Evolutionary conservation across 92 coral and sea anemone species (phyloP), one percentile per base, ranked within the genome.

Genomic region (Porites rus): DNA sequence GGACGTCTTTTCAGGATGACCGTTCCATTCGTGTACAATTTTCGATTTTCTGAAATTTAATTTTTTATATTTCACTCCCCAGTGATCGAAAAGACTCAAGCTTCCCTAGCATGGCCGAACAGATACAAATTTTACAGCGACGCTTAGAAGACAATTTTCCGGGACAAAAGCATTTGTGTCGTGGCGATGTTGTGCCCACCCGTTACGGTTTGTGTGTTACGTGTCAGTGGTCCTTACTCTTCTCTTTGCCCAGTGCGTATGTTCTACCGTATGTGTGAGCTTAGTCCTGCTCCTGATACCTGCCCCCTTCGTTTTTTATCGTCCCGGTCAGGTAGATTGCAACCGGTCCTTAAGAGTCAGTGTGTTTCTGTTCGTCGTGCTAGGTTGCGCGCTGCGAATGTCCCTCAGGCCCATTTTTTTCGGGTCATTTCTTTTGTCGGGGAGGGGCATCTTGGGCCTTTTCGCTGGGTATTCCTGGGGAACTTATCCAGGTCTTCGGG

Each of bases 171-270:
- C 75, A 22, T 71, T 31, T 43, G 7, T 43, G 53, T 71, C 75
- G 75, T 71, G 75, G 75, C 24, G 0, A 65, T 65, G 70, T 65
- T 65, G 70, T 4, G 21, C 70, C 70, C 70, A 65, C 70, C 8
- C 75, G 14, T 71, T 71, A 43, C n/a, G 75, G 75, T 0, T 43
- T 71, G 18, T 71, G 75, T 71, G 75, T 71, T 71, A 1, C 16
- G 75, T 71, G 43, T 71, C 31, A 51, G 19, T 71, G 75, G 75
- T 71, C 75, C 75, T 71, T 8, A 71, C 21, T 31, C 75, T 10
- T n/a, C 54, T 1, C 75, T 71, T 19, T 71, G 75, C 9, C 12
- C 75, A 25, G 75, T 71, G 1, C 75, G 58, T 71, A 71, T 71
- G 75, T 71, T 71, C 50, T 71, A 71, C 50, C 75, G 6, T 38